phyloP scores from a whole-genome alignment of 2,113 vertebrate genomes.

The Pandion haliaetus region DNA sequence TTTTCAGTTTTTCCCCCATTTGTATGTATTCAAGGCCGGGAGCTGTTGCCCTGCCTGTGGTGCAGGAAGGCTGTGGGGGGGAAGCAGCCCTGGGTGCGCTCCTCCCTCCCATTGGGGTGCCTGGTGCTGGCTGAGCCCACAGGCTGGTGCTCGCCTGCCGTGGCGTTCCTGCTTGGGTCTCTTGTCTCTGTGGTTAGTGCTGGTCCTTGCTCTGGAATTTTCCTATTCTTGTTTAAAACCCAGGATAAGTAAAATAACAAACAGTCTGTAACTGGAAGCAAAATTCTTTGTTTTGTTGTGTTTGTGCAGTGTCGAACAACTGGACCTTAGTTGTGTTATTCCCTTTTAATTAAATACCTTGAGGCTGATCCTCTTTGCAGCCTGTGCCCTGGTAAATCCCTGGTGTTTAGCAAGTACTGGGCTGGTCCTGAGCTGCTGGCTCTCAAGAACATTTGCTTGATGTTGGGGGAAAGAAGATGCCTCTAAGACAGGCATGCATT shows the following conservation, averaged over 20 bases:
- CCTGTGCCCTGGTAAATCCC: not conserved
- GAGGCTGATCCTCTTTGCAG: constrained; percentile 12
- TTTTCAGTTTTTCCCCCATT: accelerated
- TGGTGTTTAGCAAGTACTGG: not conserved
- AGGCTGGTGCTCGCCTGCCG: accelerated
- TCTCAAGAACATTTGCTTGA: not conserved
- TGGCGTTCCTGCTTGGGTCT: accelerated
- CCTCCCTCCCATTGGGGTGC: not conserved
- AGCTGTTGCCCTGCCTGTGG: accelerated
- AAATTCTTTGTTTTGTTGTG: not conserved
- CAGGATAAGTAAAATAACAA: not conserved
- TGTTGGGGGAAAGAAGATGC: no score
- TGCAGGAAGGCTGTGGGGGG: not conserved
- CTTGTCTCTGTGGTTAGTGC: not conserved
- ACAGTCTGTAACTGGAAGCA: not conserved
- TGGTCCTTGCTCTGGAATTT: not conserved
- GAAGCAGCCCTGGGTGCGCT: not conserved
- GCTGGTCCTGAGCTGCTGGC: not conserved
- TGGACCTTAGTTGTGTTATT: not conserved
- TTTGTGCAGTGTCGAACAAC: not conserved
- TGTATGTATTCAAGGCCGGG: not conserved
- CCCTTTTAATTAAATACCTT: not conserved
- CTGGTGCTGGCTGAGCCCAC: not conserved
- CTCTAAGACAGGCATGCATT: accelerated
- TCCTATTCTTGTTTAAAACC: not conserved